Evolutionary conservation across 2,797 vertebrate genomes (phyloP), one percentile per base, ranked within the genome.

Genomic region (Girardinus metallicus): DNA sequence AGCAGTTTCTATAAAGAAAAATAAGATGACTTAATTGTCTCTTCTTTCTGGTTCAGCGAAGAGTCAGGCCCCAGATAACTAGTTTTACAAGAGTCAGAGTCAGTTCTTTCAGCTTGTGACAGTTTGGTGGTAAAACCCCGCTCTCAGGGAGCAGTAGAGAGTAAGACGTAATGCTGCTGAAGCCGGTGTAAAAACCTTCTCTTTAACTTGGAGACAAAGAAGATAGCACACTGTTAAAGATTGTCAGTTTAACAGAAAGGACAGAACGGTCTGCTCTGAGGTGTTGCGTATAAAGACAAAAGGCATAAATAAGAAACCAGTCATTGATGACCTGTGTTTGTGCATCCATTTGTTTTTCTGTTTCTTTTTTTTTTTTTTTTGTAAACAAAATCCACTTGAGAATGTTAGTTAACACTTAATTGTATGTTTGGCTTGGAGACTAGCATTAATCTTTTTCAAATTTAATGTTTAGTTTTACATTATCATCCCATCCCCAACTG

Each of bases 161-260:
- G 21, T 26, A 39, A 66, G 3, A 26, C 9, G 62, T 36, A 68
- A 68, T 41, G 34, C 34, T 23, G 62, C 83, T 74, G 23, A 0
- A 78, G 82, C 73, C 9, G 1, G 78, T 80, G 76, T 46, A 47
- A 70, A 75, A 60, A 77, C 74, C 51, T 71, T 21, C 74, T 72
- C 60, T 79, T 72, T 15, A 64, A 79, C 64, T 75, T 7, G 31
- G 39, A 43, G 34, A 34, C 62, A 78, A 66, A n/a, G 51, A 78
- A 81, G 57, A 49, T 49, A 77, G 78, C 68, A 74, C 80, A 62
- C 75, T 9, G 13, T 84, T 83, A 55, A 81, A 86, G 92, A 94
- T 95, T 93, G 93, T 95, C 93, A 83, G 91, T 81, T 80, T 85
- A 87, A 87, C 77, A 79, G 83, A 86, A 86, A 46, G 21, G 29